These are phyloP conservation scores for Neodiprion virginianus DNA, from an alignment of 1,140 invertebrate species.

Conservation along the genomic window DNA sequence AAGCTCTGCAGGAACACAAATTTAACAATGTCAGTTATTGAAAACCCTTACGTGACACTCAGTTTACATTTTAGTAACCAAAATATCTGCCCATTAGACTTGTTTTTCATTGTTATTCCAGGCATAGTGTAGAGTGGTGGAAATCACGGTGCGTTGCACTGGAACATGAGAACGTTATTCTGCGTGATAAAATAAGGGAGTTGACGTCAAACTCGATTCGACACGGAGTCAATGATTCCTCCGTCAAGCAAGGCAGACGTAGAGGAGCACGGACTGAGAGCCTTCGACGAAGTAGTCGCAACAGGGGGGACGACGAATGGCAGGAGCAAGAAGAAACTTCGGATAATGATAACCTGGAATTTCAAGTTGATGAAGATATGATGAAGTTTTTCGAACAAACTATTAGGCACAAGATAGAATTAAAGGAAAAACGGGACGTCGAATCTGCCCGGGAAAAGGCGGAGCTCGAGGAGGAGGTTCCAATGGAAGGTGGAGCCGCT, in stretches of 20 bases:
- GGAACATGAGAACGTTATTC: conserved; percentile 69
- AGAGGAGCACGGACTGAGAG: conserved; percentile 13
- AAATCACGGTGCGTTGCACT: conserved; percentile 69
- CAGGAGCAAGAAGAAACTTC: conserved; percentile 28
- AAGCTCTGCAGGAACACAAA: no score
- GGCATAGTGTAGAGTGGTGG: conserved; percentile 69
- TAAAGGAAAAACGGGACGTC: conserved; percentile 47
- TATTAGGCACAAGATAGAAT: conserved; percentile 63
- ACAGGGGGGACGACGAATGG: not conserved
- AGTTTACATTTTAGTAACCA: no score
- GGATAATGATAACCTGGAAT: conserved; percentile 55
- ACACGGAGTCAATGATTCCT: conserved; percentile 9
- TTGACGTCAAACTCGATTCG: conserved; percentile 24
- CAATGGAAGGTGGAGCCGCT: conserved; percentile 28
- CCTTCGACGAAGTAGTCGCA: conserved; percentile 37
- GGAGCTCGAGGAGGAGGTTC: conserved; percentile 33
- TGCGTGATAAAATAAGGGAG: conserved; percentile 60
- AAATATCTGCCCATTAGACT: no score
- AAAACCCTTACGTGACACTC: no score
- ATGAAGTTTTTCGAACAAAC: conserved; percentile 70
- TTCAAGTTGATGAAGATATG: conserved; percentile 71
- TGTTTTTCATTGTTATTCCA: conserved; percentile 27
- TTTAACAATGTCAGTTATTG: no score
- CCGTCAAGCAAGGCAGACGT: conserved; percentile 12
- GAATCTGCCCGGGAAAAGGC: conserved; percentile 39